These are phyloP conservation scores for Pyxicephalus adspersus DNA, from an alignment of 2,113 vertebrate species.

Conservation along the genomic window DNA sequence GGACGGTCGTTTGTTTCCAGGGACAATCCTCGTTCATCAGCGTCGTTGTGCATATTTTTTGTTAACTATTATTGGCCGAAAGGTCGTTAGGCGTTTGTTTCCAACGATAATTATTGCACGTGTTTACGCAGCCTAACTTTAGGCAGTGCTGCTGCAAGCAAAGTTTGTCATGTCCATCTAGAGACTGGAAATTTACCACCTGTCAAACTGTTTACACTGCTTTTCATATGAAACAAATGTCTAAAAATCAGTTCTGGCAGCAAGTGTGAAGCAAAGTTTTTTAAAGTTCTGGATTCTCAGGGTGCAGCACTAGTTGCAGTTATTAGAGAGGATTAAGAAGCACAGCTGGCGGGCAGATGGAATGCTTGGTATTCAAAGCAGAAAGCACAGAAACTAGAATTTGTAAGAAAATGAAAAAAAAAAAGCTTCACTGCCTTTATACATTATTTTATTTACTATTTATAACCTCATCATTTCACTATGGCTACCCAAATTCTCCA, in stretches of 20 bases:
- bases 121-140: no score
- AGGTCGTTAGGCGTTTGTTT: no score
- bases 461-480: slow-evolving; percentile 15
- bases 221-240: slow-evolving; percentile 59
- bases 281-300: slow-evolving; percentile 63
- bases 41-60: no score
- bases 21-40: no score
- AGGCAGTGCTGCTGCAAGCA: slow-evolving; percentile 17
- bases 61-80: no score
- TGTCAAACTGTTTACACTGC: slow-evolving; percentile 53
- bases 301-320: slow-evolving; percentile 62
- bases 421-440: slow-evolving; percentile 44
- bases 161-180: slow-evolving; percentile 17
- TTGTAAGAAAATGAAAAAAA: slow-evolving; percentile 45
- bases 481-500: slow-evolving; percentile 2
- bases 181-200: slow-evolving; percentile 60
- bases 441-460: slow-evolving; percentile 57
- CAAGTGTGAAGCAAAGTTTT: slow-evolving; percentile 61
- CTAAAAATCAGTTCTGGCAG: slow-evolving; percentile 61
- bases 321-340: slow-evolving; percentile 69
- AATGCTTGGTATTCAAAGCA: slow-evolving; percentile 68
- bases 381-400: slow-evolving; percentile 60
- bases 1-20: no score
- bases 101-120: no score
- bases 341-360: slow-evolving; percentile 78